Conservation (phyloP, 1,140 invertebrate genomes). For the Neodiprion virginianus region DNA sequence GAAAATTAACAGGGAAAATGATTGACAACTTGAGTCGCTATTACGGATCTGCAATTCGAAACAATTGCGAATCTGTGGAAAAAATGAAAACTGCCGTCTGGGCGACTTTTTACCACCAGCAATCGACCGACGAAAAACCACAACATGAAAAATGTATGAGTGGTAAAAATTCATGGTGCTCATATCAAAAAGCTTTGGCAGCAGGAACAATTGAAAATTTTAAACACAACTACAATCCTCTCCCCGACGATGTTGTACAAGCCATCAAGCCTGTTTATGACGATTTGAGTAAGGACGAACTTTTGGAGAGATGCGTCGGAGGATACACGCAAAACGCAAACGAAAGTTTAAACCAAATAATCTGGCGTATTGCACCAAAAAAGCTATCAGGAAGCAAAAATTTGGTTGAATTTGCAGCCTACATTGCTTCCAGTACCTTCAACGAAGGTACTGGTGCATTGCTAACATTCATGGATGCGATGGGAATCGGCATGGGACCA, state of each 20-base stretch:
- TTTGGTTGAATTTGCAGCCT: conserved; percentile 16
- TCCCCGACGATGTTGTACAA: conserved; percentile 22
- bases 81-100: conserved; percentile 15
- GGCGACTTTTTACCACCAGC: conserved; percentile 16
- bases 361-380: conserved; percentile 27
- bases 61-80: not conserved
- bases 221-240: conserved; percentile 15
- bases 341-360: conserved; percentile 25
- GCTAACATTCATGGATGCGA: conserved; percentile 25
- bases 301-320: conserved; percentile 24
- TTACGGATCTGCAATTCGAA: too few species aligned
- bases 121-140: conserved; percentile 18
- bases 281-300: conserved; percentile 20
- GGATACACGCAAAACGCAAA: conserved; percentile 23
- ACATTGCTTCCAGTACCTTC: conserved; percentile 22
- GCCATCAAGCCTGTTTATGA: conserved; percentile 28
- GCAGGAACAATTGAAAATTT: not conserved
- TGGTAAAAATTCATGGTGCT: conserved; percentile 13
- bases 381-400: conserved; percentile 17
- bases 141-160: conserved; percentile 18
- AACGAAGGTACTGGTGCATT: conserved; percentile 24
- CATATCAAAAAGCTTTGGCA: conserved; percentile 16
- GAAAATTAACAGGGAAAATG: too few species aligned
- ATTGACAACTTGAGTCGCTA: too few species aligned
- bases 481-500: conserved; percentile 19